Evolutionary conservation across 2,888 invertebrate species (phyloP), one percentile per base, ranked within the genome.

Genomic region (Hemaris fuciformis): DNA sequence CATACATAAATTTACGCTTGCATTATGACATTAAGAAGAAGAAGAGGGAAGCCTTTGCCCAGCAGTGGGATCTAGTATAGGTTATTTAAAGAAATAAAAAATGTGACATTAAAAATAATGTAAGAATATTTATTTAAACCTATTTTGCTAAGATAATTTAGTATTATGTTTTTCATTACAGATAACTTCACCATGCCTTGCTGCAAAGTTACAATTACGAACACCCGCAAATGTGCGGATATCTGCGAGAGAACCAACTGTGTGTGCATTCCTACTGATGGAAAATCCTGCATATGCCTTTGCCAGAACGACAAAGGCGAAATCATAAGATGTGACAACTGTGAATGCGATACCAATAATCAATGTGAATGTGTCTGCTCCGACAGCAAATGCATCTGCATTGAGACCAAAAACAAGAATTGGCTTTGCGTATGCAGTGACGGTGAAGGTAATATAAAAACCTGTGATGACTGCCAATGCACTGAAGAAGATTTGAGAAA

Each of bases 351-450:
- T 10, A 43, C 63, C n/a, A 48, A 68, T 46, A 59, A 63, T 0
- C 73, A 75, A 27, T 85, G 87, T 64, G 63, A 77, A 62, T 86
- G 84, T 64, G 72, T 83, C n/a, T 62, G 62, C 0, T 79, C 81
- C 15, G 66, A 66, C 1, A 65, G 70, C 18, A 68, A 74, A 20
- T 79, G 80, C 59, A 68, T 78, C 15, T 86, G 83, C 22, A 66
- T 82, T 0, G 79, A 75, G 42, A 61, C 65, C 0, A 72, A 81
- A 3, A 72, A 69, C 5, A 66, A 75, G 2, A 71, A 72, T 0
- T 80, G 81, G 27, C 31, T 76, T 0, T 69, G 79, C 13, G 66
- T 79, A 0, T 79, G 76, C 60, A 69, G 67, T 42, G 72, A 74
- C 6, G 66, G 77, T 4, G 60, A 66, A 18, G 73, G 74, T 0